Evolutionary conservation across 2,797 vertebrate species (phyloP), one percentile per base, ranked within the genome.

Genomic region (Eulemur albifrons): DNA sequence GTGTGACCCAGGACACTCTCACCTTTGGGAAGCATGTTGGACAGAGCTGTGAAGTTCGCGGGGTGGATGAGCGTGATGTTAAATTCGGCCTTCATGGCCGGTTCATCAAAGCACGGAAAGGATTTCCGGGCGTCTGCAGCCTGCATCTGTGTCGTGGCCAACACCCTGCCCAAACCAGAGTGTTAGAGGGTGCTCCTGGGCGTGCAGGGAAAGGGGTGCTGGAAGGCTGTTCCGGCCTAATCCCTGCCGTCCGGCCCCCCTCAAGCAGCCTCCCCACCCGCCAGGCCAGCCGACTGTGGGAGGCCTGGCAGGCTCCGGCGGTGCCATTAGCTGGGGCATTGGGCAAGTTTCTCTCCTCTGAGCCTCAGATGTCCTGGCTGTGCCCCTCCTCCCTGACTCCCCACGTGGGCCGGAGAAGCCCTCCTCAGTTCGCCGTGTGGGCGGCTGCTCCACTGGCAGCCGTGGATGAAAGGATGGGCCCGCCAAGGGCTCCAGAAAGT

Each of bases 21-120:
- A 99, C 99, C 96, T 0, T 0, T 97, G 48, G 97, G 94, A 0
- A 84, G 98, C 98, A 99, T 99, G 94, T 99, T 99, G 89, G 99
- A 99, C 82, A 99, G 97, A 12, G 99, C 99, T 0, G 0, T 5
- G 0, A 98, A 97, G 45, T 40, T 0, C 0, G 0, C 48, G 5
- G 96, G 95, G 95, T 99, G 97, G 96, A 99, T 98, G 94, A 99
- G 98, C 0, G 98, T 98, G 94, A 99, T 98, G 0, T 79, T 95
- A 95, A 99, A 99, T 25, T 50, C 77, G 38, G 99, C 99, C 98
- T 99, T 99, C 99, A 99, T 99, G 90, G 99, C 99, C 0, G 99
- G 99, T 97, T 99, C 99, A 0, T 99, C 99, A 0, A 99, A 99
- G 98, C 99, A 99, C 0, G 99, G 99, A 97, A 99, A 99, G 14